Percentiles rank a stretch among this genome's conserved stretches.
phyloP scores from a whole-genome alignment of 1,140 invertebrate species.

The Leptopilina clavipes region DNA sequence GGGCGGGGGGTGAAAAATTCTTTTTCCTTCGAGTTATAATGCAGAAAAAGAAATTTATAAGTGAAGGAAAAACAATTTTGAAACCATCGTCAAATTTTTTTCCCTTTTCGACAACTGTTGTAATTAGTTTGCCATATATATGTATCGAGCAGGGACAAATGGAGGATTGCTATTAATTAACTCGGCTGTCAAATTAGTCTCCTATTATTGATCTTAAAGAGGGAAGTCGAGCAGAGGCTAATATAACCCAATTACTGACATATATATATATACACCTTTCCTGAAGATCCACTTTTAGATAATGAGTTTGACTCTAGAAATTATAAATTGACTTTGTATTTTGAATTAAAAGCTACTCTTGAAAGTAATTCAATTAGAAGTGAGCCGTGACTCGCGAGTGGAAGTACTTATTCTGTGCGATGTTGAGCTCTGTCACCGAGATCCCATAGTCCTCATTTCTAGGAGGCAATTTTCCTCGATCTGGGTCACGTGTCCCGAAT shows the following conservation, averaged over 20 bases:
- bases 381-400: not conserved
- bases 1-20: too few species aligned
- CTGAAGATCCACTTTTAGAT: constrained; percentile 7
- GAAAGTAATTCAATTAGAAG: constrained; percentile 3
- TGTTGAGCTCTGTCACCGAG: not conserved
- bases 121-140: too few species aligned
- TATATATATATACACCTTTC: too few species aligned
- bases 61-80: too few species aligned
- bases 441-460: not conserved
- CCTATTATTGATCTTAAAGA: not conserved
- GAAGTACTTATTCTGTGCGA: too few species aligned
- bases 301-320: constrained; percentile 24
- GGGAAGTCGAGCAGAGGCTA: too few species aligned
- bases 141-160: too few species aligned
- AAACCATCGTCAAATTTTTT: too few species aligned
- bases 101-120: too few species aligned
- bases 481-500: constrained; percentile 62
- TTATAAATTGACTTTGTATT: constrained; percentile 13
- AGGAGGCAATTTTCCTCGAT: not conserved
- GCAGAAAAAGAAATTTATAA: too few species aligned
- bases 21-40: too few species aligned
- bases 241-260: too few species aligned
- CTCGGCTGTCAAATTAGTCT: not conserved
- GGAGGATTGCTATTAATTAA: not conserved
- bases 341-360: constrained; percentile 1